Percentiles rank a stretch among this genome's conserved stretches.
Evolutionary conservation across 2,113 vertebrate genomes (phyloP).

Genomic region (Brienomyrus brachyistius): DNA sequence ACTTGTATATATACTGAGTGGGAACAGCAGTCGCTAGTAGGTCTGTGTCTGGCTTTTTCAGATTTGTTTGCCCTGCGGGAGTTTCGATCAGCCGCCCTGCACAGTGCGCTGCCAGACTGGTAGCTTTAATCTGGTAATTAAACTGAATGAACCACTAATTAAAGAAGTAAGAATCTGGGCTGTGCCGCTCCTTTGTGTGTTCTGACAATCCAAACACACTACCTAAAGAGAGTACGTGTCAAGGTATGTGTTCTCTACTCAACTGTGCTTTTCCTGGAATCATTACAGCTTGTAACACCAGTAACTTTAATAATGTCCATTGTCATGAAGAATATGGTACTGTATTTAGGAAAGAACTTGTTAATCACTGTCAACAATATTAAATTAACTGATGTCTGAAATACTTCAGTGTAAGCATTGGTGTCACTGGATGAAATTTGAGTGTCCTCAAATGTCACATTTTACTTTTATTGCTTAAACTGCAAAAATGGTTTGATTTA

Average conservation of each 20-base stretch:
- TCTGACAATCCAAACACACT: neutral
- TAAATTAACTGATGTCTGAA: too few species aligned
- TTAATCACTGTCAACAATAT: too few species aligned
- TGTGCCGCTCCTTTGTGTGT: neutral
- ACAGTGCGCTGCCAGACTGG: too few species aligned
- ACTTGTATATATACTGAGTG: slow-evolving; percentile 25
- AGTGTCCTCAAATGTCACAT: too few species aligned
- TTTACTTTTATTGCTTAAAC: too few species aligned
- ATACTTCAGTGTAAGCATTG: too few species aligned
- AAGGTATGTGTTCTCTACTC: neutral
- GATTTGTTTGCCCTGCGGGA: neutral
- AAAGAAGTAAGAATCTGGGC: neutral
- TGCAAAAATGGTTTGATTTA: too few species aligned
- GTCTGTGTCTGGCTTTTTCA: slow-evolving; percentile 24
- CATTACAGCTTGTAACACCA: neutral
- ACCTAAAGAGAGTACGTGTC: neutral
- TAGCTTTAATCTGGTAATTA: neutral
- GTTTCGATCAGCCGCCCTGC: neutral
- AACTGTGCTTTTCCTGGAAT: neutral
- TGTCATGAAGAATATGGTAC: neutral
- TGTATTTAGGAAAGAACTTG: too few species aligned
- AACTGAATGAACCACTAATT: neutral
- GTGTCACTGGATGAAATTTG: too few species aligned
- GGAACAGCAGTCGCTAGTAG: neutral
- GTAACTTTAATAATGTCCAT: neutral